Base-by-base conservation (phyloP, 2,113 vertebrate species). In the Trematomus loennbergii region DNA sequence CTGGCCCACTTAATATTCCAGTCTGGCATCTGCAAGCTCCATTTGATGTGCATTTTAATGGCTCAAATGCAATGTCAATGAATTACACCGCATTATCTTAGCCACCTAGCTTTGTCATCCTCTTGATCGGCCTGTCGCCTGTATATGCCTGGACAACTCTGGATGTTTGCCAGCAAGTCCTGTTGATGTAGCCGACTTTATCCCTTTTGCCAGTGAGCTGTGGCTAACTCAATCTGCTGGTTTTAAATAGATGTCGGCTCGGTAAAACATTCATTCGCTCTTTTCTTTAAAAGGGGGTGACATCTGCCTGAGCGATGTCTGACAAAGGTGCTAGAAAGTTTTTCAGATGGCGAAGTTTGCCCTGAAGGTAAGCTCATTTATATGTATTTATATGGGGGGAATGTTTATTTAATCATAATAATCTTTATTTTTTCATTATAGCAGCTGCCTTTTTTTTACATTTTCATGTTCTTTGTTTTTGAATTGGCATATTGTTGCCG, bases 111-210 rank as follows among this genome's bases (percentile, higher is more conserved):
- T 79, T 75, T 87, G 82, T 86, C 86, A 82, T 87, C 81, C 69
- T 66, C 48, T 72, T 60, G 80, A 86, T 78, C 53, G 80, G 65
- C 20, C 76, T 87, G 78, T 83, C 59, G 55, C 18, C 67, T 71
- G 62, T 70, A 29, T 59, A 63, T 63, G 85, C 81, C 78, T 86
- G 86, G 65, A 63, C 75, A 83, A 45, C 81, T 67, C 67, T 84
- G 89, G 89, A 81, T 76, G 71, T 71, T 73, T 82, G 84, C 91
- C 87, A 88, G 53, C 81, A 25, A 82, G 83, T 91, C 72, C 79
- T 87, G 81, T 88, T 83, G 81, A 80, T 84, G 82, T 87, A 64
- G 86, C 86, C 86, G 83, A 81, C 90, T 87, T 88, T 77, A 84
- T 80, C 85, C 79, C 48, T 22, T 82, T 78, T 82, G 73, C 73